Conservation (phyloP, 2,113 vertebrate genomes). For the Menura novaehollandiae region DNA sequence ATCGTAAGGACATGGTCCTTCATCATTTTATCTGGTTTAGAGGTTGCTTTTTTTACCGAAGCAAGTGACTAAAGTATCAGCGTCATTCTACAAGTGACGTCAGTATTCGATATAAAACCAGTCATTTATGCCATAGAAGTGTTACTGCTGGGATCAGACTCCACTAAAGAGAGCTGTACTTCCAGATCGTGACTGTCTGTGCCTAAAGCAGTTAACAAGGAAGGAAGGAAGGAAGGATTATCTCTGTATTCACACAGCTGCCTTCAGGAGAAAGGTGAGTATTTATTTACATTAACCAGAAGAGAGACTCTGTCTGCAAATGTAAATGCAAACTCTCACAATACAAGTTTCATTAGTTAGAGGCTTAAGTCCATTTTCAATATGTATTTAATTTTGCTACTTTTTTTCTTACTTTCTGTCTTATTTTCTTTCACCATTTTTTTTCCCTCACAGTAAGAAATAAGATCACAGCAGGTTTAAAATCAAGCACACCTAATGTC, state of each 20-base stretch:
- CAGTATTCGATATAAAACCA: neutral
- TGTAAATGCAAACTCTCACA: neutral
- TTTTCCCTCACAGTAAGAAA: neutral
- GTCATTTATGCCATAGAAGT: neutral
- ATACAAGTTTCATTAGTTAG: neutral
- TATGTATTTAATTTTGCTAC: neutral
- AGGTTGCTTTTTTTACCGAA: neutral
- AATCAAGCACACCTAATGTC: neutral
- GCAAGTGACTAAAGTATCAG: neutral
- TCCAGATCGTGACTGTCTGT: neutral
- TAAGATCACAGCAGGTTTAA: neutral
- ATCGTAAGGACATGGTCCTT: neutral
- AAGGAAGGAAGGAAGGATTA: neutral
- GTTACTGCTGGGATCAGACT: neutral
- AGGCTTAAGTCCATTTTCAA: neutral
- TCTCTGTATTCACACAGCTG: neutral
- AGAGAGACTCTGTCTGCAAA: neutral
- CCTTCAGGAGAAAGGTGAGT: neutral
- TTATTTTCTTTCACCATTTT: neutral
- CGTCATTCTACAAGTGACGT: fast-evolving
- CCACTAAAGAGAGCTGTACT: neutral
- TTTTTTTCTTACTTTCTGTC: neutral
- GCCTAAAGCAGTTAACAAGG: neutral
- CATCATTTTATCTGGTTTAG: neutral
- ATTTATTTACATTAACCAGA: neutral